Percentiles rank a stretch among this genome's conserved stretches.
Conservation (phyloP, 2,888 invertebrate genomes). For the Watsonalla cultraria region DNA sequence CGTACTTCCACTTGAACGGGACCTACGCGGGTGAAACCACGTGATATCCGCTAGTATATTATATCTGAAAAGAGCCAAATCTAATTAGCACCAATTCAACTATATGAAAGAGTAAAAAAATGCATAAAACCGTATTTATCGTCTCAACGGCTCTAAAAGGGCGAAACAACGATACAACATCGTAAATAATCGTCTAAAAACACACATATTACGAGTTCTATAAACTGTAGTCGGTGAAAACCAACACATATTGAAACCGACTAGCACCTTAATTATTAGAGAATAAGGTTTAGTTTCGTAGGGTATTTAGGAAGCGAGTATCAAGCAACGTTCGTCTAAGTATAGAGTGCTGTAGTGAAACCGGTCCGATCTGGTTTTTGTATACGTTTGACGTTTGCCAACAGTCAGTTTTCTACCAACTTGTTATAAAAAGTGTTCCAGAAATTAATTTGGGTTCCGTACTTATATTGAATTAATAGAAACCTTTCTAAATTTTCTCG, state of each 20-base stretch:
- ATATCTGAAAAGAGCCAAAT: background rate
- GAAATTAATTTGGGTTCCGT: background rate
- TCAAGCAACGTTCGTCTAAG: background rate
- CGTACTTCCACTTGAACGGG: too few relatives aligned
- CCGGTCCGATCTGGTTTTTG: constrained; percentile 3
- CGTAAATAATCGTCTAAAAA: constrained; percentile 14
- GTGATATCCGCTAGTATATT: background rate
- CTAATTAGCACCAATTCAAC: background rate
- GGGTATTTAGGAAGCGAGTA: background rate
- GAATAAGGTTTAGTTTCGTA: background rate
- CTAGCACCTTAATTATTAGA: background rate
- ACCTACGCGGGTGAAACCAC: too few relatives aligned
- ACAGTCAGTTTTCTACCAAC: constrained; percentile 2
- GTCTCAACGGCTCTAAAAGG: constrained; percentile 1
- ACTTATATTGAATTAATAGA: background rate
- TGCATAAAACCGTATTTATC: background rate
- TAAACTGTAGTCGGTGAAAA: constrained; percentile 9
- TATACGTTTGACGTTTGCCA: constrained; percentile 2
- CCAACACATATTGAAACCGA: background rate
- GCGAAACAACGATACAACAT: constrained; percentile 11
- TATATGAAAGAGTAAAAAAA: background rate
- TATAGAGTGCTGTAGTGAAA: constrained; percentile 2
- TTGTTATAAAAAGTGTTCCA: background rate
- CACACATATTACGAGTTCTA: constrained; percentile 13
- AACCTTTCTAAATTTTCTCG: too few relatives aligned